These are phyloP conservation scores for Echinarachnius parma DNA, from an alignment of 53 echinoderm and acorn worm species.

Conservation along the genomic window DNA sequence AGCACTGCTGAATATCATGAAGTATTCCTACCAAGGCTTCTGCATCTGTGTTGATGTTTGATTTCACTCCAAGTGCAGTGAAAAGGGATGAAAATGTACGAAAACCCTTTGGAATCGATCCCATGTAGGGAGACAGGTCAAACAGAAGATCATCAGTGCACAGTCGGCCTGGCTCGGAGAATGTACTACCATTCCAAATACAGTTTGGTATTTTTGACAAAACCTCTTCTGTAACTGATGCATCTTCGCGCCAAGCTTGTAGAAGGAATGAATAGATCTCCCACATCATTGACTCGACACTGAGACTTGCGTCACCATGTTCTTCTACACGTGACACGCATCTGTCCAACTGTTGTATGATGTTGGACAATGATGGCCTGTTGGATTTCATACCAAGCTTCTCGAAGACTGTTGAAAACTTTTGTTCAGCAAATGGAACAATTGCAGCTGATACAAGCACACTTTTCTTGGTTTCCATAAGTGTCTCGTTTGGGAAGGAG, in stretches of 20 bases:
- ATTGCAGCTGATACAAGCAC: slow-evolving; percentile 1
- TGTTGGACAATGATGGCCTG: not conserved
- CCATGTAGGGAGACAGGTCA: slow-evolving; percentile 51
- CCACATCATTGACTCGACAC: slow-evolving; percentile 5
- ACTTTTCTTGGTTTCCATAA: not conserved
- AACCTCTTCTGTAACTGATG: not conserved
- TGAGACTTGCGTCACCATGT: not conserved
- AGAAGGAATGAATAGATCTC: slow-evolving; percentile 29
- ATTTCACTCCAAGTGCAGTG: slow-evolving; percentile 20
- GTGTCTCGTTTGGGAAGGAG: slow-evolving; percentile 4
- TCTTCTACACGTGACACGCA: not conserved
- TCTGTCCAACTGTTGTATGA: slow-evolving; percentile 10
- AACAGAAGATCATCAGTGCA: slow-evolving; percentile 27
- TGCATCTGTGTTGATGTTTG: slow-evolving; percentile 13
- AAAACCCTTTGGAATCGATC: slow-evolving; percentile 15
- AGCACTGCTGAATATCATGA: slow-evolving; percentile 2
- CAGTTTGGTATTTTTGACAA: not conserved
- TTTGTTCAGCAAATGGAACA: not conserved
- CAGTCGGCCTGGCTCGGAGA: slow-evolving; percentile 53
- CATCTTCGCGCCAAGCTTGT: too few species aligned
- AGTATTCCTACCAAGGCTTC: slow-evolving; percentile 16
- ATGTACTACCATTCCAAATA: slow-evolving; percentile 68
- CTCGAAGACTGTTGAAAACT: not conserved
- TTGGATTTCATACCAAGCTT: slow-evolving; percentile 3
- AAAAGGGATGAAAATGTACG: slow-evolving; percentile 12